Conservation (phyloP, 2,888 invertebrate species). For the Capitulum mitella region DNA sequence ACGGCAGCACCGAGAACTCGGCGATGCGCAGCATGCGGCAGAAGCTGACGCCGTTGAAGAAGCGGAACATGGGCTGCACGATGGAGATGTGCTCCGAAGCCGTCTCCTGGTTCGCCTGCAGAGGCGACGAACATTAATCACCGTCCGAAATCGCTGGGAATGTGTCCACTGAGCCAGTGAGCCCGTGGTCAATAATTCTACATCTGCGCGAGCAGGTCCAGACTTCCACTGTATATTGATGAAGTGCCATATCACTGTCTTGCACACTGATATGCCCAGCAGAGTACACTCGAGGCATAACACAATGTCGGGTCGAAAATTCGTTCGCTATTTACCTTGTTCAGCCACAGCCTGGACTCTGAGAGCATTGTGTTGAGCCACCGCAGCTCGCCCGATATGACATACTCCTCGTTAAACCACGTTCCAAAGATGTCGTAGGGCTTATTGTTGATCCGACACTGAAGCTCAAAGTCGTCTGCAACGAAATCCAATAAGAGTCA, state of each 20-base stretch:
- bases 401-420: slow-evolving; percentile 75
- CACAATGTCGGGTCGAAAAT: not conserved
- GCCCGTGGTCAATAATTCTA: too few species aligned
- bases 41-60: slow-evolving; percentile 65
- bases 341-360: slow-evolving; percentile 43
- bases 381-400: slow-evolving; percentile 70
- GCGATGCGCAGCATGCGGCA: slow-evolving; percentile 69
- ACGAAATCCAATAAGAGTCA: too few species aligned
- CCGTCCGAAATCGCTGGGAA: not conserved
- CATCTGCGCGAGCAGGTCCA: too few species aligned
- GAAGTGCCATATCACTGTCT: too few species aligned
- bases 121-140: not conserved
- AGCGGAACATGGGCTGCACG: slow-evolving; percentile 59
- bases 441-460: slow-evolving; percentile 68
- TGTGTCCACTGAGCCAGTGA: too few species aligned
- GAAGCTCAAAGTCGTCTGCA: slow-evolving; percentile 59
- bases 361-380: slow-evolving; percentile 58
- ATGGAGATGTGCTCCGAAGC: slow-evolving; percentile 71
- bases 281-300: too few species aligned
- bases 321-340: slow-evolving; percentile 7
- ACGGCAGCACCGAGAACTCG: slow-evolving; percentile 52
- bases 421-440: slow-evolving; percentile 82
- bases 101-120: slow-evolving; percentile 65
- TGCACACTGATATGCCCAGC: too few species aligned
- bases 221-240: too few species aligned